Evolutionary conservation across 1,140 invertebrate genomes (phyloP).

Genomic region (Carposina sasakii): DNA sequence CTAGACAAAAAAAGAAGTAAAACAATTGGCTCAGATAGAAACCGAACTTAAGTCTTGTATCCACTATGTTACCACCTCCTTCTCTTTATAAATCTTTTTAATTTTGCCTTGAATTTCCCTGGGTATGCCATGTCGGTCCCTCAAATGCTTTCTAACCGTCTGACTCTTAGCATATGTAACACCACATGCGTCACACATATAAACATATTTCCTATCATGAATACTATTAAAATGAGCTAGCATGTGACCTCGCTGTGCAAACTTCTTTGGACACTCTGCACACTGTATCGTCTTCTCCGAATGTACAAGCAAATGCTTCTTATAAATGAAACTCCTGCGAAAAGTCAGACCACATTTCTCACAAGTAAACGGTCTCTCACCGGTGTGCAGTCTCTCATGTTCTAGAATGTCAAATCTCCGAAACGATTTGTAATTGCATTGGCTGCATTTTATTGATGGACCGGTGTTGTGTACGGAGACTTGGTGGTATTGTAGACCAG

Average conservation of each 20-base stretch:
- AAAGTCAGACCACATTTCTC: slow-evolving; percentile 60
- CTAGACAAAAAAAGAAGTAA: no score
- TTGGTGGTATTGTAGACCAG: slow-evolving; percentile 40
- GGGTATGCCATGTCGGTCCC: slow-evolving; percentile 48
- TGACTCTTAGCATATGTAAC: slow-evolving; percentile 43
- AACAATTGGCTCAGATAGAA: no score
- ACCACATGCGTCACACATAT: slow-evolving; percentile 45
- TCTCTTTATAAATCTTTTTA: slow-evolving; percentile 38
- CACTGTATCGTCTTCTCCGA: slow-evolving; percentile 52
- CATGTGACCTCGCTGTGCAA: slow-evolving; percentile 39
- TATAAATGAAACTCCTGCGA: slow-evolving; percentile 48
- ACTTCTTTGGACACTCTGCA: slow-evolving; percentile 46
- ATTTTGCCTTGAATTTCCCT: slow-evolving; percentile 55
- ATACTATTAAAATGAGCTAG: slow-evolving; percentile 48
- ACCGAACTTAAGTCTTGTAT: no score
- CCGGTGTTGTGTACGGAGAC: slow-evolving; percentile 42
- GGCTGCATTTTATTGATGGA: slow-evolving; percentile 39
- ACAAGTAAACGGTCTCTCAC: slow-evolving; percentile 54
- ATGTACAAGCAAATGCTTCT: slow-evolving; percentile 49
- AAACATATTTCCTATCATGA: slow-evolving; percentile 52
- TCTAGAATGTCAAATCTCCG: slow-evolving; percentile 44
- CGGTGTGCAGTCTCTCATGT: slow-evolving; percentile 51
- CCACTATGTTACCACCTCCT: no score
- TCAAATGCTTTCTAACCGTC: slow-evolving; percentile 51
- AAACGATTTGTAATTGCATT: slow-evolving; percentile 49